phyloP scores from a whole-genome alignment of 53 echinoderm and acorn worm species.

The Paracentrotus lividus region DNA sequence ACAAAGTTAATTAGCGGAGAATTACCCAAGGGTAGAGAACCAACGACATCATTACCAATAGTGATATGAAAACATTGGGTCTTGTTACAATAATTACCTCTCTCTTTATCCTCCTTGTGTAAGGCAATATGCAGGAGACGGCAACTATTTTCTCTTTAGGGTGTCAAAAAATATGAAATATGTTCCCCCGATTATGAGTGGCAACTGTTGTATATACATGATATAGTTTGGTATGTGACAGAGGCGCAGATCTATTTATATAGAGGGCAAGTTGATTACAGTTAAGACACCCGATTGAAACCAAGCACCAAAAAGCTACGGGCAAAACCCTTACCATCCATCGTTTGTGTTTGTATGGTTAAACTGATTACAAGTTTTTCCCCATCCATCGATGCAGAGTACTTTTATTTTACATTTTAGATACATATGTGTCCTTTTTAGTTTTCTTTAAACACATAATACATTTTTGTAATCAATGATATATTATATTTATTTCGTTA shows the following conservation, averaged over 20 bases:
- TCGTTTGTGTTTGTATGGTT: too few species aligned
- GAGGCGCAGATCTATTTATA: constrained; percentile 16
- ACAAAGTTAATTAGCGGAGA: constrained; percentile 69
- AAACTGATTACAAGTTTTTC: too few species aligned
- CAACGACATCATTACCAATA: constrained; percentile 62
- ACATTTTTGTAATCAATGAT: too few species aligned
- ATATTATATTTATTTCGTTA: too few species aligned
- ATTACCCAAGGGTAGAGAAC: constrained; percentile 29
- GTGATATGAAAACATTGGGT: constrained; percentile 62
- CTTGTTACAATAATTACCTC: constrained; percentile 61
- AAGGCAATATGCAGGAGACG: constrained; percentile 8
- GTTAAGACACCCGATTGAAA: not conserved
- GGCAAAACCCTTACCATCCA: too few species aligned
- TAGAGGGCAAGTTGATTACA: not conserved
- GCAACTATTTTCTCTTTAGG: constrained; percentile 20
- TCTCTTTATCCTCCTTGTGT: constrained; percentile 23
- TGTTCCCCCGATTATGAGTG: not conserved
- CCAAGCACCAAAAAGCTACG: too few species aligned
- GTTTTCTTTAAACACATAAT: too few species aligned
- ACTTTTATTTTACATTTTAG: too few species aligned
- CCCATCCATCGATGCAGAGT: too few species aligned
- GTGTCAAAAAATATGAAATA: constrained; percentile 45
- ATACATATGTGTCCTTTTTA: too few species aligned
- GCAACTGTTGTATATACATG: too few species aligned
- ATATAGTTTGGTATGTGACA: not conserved